Base-by-base conservation (phyloP, 1,140 invertebrate genomes). In the Liolophura sinensis region DNA sequence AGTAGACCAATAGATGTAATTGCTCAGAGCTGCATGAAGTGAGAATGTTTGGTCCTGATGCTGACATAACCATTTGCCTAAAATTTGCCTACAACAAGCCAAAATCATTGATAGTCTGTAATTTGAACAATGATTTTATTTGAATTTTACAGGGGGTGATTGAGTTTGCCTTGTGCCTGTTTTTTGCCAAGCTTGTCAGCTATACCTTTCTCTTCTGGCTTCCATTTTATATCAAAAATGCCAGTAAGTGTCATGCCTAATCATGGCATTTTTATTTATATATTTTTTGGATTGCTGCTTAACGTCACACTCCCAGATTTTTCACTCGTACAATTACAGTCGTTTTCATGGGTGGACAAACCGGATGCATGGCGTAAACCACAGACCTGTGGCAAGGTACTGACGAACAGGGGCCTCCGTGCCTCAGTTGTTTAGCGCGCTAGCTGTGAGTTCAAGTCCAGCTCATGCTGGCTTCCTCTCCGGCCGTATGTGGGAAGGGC, bases 171-270 rank as follows among this genome's bases (percentile, higher is more conserved):
- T 79, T 97, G 1, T 94, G 93, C 49, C 86, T 99, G 47, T 98
- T 98, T 83, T 99, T 98, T 85, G 93, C 95, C n/a, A 99, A 98
- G 85, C 87, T 98, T 9, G 95, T 98, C 61, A 95, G 92, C 79
- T 98, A 99, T 80, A 98, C 96, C 64, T 98, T 98, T 85, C 88
- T 98, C 15, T 98, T 93, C 82, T 99, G 96, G 96, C 86, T 99
- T 70, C 96, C 96, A 56, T 84, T 91, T 18, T 98, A 97, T 75
- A 94, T 99, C 61, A 89, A 90, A 58, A 86, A 87, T 62, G 92
- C 92, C 67, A 93, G 94, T 96, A 75, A 80, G 76, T 78, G 22
- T 40, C n/a, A n/a, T n/a, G n/a, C n/a, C n/a, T n/a, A 25, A 18
- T 48, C 55, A 24, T 18, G 51, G 64, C 52, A 14, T 22, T 12